Evolutionary conservation across 2,888 invertebrate species (phyloP).

Genomic region (Dryobota labecula): DNA sequence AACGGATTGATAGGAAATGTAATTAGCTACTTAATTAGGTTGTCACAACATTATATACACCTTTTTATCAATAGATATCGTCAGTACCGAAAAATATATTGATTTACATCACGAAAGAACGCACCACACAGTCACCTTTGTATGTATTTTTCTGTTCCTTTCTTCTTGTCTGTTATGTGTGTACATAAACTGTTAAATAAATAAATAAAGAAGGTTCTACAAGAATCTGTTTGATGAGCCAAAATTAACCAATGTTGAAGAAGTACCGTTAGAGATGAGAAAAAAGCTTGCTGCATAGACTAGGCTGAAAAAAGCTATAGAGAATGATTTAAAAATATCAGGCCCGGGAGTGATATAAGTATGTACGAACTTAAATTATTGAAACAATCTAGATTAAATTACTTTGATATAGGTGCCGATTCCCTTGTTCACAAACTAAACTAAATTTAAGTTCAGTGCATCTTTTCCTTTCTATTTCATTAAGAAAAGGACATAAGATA

Average conservation of each 20-base stretch:
- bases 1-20: constrained; percentile 27
- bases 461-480: too few species aligned
- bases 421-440: too few species aligned
- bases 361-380: too few species aligned
- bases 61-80: not conserved
- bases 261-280: not conserved
- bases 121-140: too few species aligned
- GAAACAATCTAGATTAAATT: too few species aligned
- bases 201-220: not conserved
- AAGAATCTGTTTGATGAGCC: not conserved
- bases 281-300: not conserved
- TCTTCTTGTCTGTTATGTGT: too few species aligned
- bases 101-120: not conserved
- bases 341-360: not conserved
- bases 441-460: too few species aligned
- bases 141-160: too few species aligned
- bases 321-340: not conserved
- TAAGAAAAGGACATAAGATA: too few species aligned
- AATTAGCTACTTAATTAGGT: constrained; percentile 3
- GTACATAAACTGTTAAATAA: too few species aligned
- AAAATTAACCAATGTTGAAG: not conserved
- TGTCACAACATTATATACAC: not conserved
- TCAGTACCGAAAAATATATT: not conserved
- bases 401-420: too few species aligned
- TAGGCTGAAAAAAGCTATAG: not conserved